Evolutionary conservation across 2,113 vertebrate genomes (phyloP), one percentile per base, ranked within the genome.

Genomic region (Eubucco bourcierii): DNA sequence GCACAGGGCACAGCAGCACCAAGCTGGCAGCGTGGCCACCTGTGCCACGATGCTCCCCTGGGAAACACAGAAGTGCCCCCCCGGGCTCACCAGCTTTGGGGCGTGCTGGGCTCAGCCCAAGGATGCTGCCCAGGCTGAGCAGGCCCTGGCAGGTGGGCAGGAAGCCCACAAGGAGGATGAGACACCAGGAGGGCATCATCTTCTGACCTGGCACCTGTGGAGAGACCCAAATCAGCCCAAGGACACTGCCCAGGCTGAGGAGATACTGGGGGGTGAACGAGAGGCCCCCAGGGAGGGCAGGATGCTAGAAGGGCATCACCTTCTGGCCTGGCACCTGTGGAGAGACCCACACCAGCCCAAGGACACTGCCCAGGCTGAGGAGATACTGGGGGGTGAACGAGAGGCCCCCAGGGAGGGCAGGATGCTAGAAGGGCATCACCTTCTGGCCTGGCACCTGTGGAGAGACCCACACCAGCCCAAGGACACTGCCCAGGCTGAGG

Each of bases 21-120:
- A 1, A 23, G 52, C 58, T 1, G 5, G 47, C 15, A 2, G 1
- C 1, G 0, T 2, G 6, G 31, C 15, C 0, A 0, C 53, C 41
- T 53, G 37, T 52, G 41, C 19, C 10, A 6, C 0, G 1, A 12
- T 0, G 1, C 19, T 70, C 9, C 33, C 68, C 9, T 67, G 24
- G 29, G 24, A 71, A 80, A 56, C 4, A 33, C 0, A 10, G 24
- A 73, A 84, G 24, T 58, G 9, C 17, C 8, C 29, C 1, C 10
- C 44, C 44, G 18, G 76, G 65, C 95, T 96, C 75, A 97, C 97
- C 95, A 0, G 44, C 1, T 1, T n/a, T 53, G n/a, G 55, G 0
- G n/a, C 81, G 63, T 0, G 6, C 34, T 29, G 80, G 29, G 7
- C 50, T 31, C 72, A 70, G 72, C 6, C 92, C 90, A 16, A 94